These are phyloP conservation scores for Theodoxus fluviatilis DNA, from an alignment of 2,888 invertebrate species.

Conservation along the genomic window DNA sequence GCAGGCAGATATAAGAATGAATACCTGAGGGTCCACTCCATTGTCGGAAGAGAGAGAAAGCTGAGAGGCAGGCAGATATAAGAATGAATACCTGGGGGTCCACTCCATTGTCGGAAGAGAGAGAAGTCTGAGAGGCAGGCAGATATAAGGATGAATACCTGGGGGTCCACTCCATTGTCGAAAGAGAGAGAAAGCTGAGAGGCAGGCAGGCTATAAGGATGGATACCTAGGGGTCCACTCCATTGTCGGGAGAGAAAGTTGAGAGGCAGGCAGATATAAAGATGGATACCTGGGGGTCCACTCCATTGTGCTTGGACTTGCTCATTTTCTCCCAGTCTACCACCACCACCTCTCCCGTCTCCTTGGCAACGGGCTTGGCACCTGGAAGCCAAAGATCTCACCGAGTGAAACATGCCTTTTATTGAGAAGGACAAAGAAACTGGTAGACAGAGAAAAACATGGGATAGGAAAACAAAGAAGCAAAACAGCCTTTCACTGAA, in stretches of 20 bases:
- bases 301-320: conserved; percentile 96
- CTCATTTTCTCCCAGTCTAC: conserved; percentile 98
- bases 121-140: neutral
- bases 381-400: conserved; percentile 41
- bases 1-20: conserved; percentile 7
- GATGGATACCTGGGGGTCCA: conserved; percentile 76
- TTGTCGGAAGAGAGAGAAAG: conserved; percentile 70
- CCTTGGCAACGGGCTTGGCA: conserved; percentile 70
- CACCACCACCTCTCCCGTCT: conserved; percentile 74
- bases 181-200: neutral
- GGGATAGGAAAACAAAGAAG: neutral
- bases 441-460: too few species aligned
- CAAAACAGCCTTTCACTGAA: neutral
- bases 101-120: neutral
- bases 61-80: neutral
- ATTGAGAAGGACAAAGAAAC: neutral
- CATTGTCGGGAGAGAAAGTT: neutral
- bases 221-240: neutral
- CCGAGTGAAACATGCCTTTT: neutral
- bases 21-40: conserved; percentile 84
- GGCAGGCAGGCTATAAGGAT: neutral
- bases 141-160: conserved; percentile 44
- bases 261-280: neutral
- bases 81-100: neutral
- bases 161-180: conserved; percentile 94